phyloP scores from a whole-genome alignment of 2,113 vertebrate species.

The Eurystomus gularis region DNA sequence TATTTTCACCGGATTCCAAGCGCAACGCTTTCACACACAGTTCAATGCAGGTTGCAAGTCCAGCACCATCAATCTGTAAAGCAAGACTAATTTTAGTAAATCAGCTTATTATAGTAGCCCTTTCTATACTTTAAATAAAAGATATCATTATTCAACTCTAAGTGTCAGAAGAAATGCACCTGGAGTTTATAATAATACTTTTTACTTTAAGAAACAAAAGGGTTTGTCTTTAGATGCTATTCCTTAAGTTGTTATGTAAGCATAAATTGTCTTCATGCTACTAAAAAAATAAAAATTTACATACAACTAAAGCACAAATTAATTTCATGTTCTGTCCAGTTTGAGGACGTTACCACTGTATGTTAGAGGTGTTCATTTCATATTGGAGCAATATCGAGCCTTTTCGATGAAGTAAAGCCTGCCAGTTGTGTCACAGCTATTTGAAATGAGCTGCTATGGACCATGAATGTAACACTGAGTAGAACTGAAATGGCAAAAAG shows the following conservation, averaged over 20 bases:
- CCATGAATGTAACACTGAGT: not conserved
- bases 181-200: not conserved
- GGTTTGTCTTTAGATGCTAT: not conserved
- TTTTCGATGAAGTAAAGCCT: not conserved
- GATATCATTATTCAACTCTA: not conserved
- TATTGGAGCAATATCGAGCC: not conserved
- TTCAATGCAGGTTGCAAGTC: constrained; percentile 91
- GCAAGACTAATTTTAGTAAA: constrained; percentile 34
- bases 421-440: not conserved
- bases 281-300: not conserved
- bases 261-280: not conserved
- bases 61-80: constrained; percentile 85
- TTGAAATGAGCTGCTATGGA: not conserved
- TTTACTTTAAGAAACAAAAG: not conserved
- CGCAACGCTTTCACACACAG: constrained; percentile 91
- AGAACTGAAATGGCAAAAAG: not conserved
- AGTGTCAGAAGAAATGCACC: not conserved
- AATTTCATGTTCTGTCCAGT: not conserved
- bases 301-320: not conserved
- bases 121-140: not conserved
- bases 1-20: constrained; percentile 86
- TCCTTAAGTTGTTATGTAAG: not conserved
- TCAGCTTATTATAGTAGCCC: not conserved
- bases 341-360: not conserved
- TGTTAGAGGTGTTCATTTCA: not conserved